phyloP scores from a whole-genome alignment of 2,113 vertebrate genomes.

The Gasterosteus nipponicus region DNA sequence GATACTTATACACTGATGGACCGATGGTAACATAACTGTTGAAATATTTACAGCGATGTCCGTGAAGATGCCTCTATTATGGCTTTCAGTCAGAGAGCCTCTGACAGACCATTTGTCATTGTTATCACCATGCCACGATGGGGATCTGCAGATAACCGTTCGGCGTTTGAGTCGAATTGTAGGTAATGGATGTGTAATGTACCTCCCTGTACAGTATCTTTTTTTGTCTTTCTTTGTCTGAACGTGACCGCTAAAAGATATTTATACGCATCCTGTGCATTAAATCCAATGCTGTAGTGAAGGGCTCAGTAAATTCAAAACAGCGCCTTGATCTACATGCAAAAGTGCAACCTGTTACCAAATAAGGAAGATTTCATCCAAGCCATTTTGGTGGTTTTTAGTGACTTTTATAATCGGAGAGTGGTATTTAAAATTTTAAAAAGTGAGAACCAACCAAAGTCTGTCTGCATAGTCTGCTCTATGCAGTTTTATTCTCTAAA shows the following conservation, averaged over 20 bases:
- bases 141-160: conserved; percentile 17
- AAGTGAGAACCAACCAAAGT: not conserved
- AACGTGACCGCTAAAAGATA: conserved; percentile 4
- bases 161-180: conserved; percentile 14
- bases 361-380: not conserved
- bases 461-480: not conserved
- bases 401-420: not conserved
- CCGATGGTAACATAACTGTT: conserved; percentile 48
- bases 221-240: not conserved
- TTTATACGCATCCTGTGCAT: not conserved
- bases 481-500: not conserved
- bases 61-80: conserved; percentile 60
- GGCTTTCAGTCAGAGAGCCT: conserved; percentile 29
- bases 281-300: not conserved
- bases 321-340: not conserved
- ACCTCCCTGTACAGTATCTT: not conserved
- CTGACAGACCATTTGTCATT: conserved; percentile 39
- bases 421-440: not conserved
- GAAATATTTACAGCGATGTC: conserved; percentile 60
- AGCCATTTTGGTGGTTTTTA: no score
- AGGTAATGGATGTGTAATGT: not conserved
- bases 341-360: not conserved
- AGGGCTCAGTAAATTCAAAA: not conserved
- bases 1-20: conserved; percentile 43
- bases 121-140: conserved; percentile 16